Percentiles rank a stretch among this genome's conserved stretches.
phyloP scores from a whole-genome alignment of 2,113 vertebrate species.

The Hemiprocne comata region DNA sequence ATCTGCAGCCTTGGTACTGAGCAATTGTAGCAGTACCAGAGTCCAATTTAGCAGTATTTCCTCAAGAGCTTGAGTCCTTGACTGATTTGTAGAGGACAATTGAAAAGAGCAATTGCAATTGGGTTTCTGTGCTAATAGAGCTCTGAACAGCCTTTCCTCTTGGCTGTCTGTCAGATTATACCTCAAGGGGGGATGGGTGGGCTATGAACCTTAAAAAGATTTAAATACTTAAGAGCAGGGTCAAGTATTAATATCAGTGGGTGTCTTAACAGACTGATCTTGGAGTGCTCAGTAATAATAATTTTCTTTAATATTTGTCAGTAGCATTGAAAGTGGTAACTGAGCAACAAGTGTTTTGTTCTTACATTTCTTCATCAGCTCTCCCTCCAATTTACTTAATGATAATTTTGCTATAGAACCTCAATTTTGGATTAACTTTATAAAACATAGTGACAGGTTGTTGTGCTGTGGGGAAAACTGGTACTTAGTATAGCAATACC shows the following conservation, averaged over 20 bases:
- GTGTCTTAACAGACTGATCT: background rate
- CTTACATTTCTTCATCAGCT: background rate
- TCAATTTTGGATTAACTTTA: background rate
- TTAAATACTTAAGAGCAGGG: background rate
- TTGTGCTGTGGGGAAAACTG: background rate
- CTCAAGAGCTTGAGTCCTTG: conserved; percentile 22
- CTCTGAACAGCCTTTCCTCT: conserved; percentile 11
- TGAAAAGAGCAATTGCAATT: conserved; percentile 25
- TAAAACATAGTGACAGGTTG: background rate
- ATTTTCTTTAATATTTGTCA: conserved; percentile 17
- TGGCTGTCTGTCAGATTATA: conserved; percentile 10
- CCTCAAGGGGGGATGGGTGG: background rate
- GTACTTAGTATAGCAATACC: background rate
- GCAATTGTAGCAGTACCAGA: background rate
- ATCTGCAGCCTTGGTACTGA: background rate
- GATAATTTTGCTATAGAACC: background rate
- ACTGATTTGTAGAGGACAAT: conserved; percentile 49
- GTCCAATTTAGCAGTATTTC: background rate
- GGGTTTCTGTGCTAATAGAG: conserved; percentile 8
- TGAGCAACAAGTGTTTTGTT: background rate
- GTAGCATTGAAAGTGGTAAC: background rate
- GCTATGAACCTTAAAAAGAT: background rate
- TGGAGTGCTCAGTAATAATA: background rate
- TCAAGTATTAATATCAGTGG: background rate
- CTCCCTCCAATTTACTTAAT: background rate